Conservation (phyloP, 2,797 vertebrate species). For the Pseudocheirus occidentalis region DNA sequence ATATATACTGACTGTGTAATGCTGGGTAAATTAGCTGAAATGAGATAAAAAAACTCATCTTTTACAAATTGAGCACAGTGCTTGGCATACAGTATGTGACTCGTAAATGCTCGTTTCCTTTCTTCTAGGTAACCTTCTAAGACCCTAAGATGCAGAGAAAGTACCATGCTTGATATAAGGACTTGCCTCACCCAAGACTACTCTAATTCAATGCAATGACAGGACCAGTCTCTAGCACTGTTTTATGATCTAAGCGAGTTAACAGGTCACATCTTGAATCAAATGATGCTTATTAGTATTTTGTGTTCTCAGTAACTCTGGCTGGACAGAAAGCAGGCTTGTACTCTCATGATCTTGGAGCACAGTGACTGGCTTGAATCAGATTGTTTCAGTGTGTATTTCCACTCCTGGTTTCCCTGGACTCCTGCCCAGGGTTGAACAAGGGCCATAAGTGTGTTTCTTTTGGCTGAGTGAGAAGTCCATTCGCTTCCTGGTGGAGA, state of each 20-base stretch:
- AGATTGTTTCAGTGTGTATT: neutral
- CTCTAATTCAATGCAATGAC: neutral
- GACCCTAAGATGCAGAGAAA: neutral
- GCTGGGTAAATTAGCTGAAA: neutral
- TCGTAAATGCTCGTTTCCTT: neutral
- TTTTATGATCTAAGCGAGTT: constrained; percentile 30
- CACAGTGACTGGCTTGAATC: neutral
- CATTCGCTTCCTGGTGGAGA: neutral
- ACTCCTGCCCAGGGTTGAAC: neutral
- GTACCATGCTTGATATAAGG: neutral
- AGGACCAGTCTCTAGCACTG: neutral
- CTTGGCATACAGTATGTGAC: neutral
- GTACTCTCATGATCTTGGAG: neutral
- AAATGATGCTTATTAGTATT: neutral
- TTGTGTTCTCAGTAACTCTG: constrained; percentile 9
- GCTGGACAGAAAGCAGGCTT: neutral
- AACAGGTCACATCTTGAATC: constrained; percentile 11
- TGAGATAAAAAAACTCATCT: neutral
- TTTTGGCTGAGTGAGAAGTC: neutral
- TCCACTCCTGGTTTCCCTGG: neutral
- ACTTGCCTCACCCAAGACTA: neutral
- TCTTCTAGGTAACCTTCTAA: neutral
- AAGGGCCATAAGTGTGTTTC: neutral
- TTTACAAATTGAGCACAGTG: neutral
- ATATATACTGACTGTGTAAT: neutral